These are phyloP conservation scores for Eupithecia dodoneata DNA, from an alignment of 2,888 invertebrate genomes.

Conservation along the genomic window DNA sequence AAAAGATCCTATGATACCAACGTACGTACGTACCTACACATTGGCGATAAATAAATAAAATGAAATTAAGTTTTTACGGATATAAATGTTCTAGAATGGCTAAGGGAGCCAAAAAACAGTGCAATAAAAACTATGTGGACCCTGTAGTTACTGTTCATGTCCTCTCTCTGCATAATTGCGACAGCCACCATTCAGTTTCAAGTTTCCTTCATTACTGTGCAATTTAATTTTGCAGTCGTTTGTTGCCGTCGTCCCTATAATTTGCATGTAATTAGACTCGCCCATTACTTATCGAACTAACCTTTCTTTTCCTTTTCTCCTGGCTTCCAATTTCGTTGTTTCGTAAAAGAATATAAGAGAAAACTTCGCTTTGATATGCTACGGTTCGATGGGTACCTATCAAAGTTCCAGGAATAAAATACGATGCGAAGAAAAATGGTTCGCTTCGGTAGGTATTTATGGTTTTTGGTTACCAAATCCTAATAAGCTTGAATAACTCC, in stretches of 20 bases:
- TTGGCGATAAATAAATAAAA: no score
- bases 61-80: background rate
- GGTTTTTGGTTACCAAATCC: conserved; percentile 9
- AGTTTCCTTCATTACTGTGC: conserved; percentile 43
- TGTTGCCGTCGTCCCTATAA: conserved; percentile 36
- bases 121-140: background rate
- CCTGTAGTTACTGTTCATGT: background rate
- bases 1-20: no score
- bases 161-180: conserved; percentile 1
- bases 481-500: background rate
- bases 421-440: background rate
- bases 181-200: conserved; percentile 35
- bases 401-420: background rate
- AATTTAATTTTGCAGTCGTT: conserved; percentile 42
- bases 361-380: conserved; percentile 6
- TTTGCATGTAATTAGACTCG: conserved; percentile 45
- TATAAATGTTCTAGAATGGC: background rate
- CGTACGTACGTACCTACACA: no score
- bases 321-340: conserved; percentile 26
- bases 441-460: background rate
- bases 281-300: conserved; percentile 42
- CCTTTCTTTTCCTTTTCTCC: conserved; percentile 30
- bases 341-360: conserved; percentile 13
- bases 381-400: background rate
- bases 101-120: background rate